Conservation (phyloP, 2,113 vertebrate genomes). For the Mesocricetus auratus region DNA sequence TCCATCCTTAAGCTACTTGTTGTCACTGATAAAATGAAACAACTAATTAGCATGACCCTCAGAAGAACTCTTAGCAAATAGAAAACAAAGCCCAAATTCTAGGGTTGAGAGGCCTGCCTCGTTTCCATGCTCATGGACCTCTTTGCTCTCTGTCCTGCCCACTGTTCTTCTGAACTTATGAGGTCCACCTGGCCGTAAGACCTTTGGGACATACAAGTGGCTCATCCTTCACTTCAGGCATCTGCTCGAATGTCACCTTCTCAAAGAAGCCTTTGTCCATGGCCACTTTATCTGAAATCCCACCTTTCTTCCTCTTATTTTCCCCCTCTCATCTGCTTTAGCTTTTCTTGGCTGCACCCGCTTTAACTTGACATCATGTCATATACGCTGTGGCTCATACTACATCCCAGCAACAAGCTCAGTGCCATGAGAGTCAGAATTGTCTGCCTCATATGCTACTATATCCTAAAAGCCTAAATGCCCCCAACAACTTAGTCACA, state of each 20-base stretch:
- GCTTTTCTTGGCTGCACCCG: neutral
- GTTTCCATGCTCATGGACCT: neutral
- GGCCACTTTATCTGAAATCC: neutral
- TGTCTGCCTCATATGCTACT: neutral
- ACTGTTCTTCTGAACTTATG: neutral
- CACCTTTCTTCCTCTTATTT: neutral
- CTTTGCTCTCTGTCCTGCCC: neutral
- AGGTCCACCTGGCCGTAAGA: neutral
- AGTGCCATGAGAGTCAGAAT: neutral
- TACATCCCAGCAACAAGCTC: neutral
- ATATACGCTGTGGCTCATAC: no score
- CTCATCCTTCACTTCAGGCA: neutral
- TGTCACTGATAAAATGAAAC: neutral
- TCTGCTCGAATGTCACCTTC: neutral
- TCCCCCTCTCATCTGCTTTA: neutral
- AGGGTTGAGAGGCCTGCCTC: neutral
- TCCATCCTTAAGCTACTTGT: neutral
- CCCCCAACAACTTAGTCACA: neutral
- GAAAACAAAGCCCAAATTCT: neutral
- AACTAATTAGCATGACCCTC: neutral
- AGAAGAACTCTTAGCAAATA: fast-evolving
- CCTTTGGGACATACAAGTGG: neutral
- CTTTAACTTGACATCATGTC: neutral
- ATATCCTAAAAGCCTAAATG: neutral
- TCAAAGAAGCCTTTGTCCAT: neutral